Evolutionary conservation across 2,797 vertebrate genomes (phyloP), one percentile per base, ranked within the genome.

Genomic region (Manis crassicaudata): DNA sequence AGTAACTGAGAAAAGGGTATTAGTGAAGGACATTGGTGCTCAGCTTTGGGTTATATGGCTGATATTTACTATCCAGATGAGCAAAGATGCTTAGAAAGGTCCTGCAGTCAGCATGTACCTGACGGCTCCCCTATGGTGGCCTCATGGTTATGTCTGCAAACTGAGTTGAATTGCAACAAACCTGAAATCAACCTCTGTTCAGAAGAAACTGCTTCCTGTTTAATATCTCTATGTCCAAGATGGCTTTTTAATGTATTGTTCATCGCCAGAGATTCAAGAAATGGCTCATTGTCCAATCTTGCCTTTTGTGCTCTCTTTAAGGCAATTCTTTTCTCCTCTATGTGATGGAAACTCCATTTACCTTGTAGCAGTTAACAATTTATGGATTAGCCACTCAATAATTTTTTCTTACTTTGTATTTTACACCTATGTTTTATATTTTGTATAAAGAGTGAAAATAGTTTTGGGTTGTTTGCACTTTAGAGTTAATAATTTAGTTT

Each of bases 221-320:
- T 87, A 72, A 17, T 68, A 50, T 70, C 5, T 60, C 18, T 68
- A 4, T 68, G n/a, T 32, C 12, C 23, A 80, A 35, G 20, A 46
- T 50, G 16, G 52, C 7, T 40, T 87, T 93, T 93, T 17, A 80
- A 58, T 27, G 7, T 50, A 13, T 29, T 72, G 25, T 20, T 46
- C 9, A 43, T 87, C 77, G 8, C 13, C 25, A 86, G 37, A 70
- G 37, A 84, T 32, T 23, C 2, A 58, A 27, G 13, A 20, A 75
- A 17, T 82, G 52, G 1, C 2, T 67, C 37, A 23, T 63, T 60
- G 13, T 52, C 50, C 70, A 12, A 86, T 20, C 0, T 50, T 23
- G 80, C 20, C 29, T 85, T 94, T 62, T 93, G 43, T 81, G 5
- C 58, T 88, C 13, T 93, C 7, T 81, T 75, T 86, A 85, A 79